Base-by-base conservation (phyloP, 2,113 vertebrate species). In the Jaculus jaculus region DNA sequence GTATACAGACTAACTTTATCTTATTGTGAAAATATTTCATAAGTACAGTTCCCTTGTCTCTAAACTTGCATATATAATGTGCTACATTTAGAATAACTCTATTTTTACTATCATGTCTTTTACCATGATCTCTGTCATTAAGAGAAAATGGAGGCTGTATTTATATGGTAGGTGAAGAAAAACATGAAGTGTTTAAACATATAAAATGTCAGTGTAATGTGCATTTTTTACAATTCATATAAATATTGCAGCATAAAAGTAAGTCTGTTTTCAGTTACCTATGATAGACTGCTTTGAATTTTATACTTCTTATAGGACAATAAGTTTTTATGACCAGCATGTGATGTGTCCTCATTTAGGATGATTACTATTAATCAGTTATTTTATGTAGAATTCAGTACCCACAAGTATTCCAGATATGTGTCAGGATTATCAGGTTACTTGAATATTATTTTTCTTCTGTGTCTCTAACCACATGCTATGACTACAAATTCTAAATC, bases 221-320 rank as follows among this genome's bases (percentile, higher is more conserved):
- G 71, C 47, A 54, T 66, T 42, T 89, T 32, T 68, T 77, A 71
- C 7, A 81, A 90, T 42, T 72, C 26, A 91, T 5, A 84, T 58
- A 1, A 72, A 86, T 30, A 15, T 51, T 63, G 78, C 47, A 42
- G 65, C 32, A 47, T 58, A 84, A 69, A 87, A 77, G 42, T 37
- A 65, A 11, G 8, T 51, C 37, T 86, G 5, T 16, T 83, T 96
- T 84, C 77, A 87, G 20, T 84, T 83, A 71, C 16, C 11, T 32
- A 65, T 69, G 4, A 63, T 93, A 87, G 69, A 60, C 78, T 88
- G 58, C 79, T 91, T 93, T 72, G 42, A 65, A 32, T 77, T 73
- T 58, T 63, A 28, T 18, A 34, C 32, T 83, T 89, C 16, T 58
- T 80, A 24, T 8, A 17, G 18, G 5, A 3, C 73, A 84, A 12